These are phyloP conservation scores for Crossocerus cetratus DNA, from an alignment of 2,888 invertebrate genomes.

Conservation along the genomic window DNA sequence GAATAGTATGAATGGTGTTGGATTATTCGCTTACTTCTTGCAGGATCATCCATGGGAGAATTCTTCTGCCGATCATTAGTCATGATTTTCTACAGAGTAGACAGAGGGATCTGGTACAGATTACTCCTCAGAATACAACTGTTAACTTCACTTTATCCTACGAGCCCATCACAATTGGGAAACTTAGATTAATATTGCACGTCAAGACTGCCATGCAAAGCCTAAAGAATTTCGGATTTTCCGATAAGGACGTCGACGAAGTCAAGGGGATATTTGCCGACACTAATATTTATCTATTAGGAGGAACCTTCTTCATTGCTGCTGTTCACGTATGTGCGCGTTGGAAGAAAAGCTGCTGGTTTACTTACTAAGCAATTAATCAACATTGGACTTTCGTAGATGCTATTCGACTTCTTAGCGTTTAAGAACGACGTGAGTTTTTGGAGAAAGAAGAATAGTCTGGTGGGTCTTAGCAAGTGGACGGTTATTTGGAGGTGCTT, in stretches of 20 bases:
- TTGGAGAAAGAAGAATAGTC: conserved; percentile 91
- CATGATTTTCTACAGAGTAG: conserved; percentile 91
- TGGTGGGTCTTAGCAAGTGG: conserved; percentile 93
- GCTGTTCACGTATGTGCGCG: conserved; percentile 90
- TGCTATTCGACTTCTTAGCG: conserved; percentile 96
- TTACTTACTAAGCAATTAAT: neutral
- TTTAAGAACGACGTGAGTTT: conserved; percentile 98
- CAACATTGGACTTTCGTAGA: conserved; percentile 78
- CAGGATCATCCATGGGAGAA: conserved; percentile 66
- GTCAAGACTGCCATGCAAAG: conserved; percentile 86
- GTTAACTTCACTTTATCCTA: conserved; percentile 85
- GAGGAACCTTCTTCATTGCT: conserved; percentile 93
- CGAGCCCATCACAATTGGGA: conserved; percentile 88
- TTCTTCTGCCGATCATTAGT: conserved; percentile 90
- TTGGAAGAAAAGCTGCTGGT: neutral
- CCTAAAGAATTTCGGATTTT: conserved; percentile 88
- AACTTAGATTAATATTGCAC: conserved; percentile 86
- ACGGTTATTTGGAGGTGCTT: conserved; percentile 96
- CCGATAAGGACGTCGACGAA: conserved; percentile 96
- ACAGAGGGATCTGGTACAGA: conserved; percentile 84
- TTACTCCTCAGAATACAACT: conserved; percentile 80
- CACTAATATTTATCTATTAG: conserved; percentile 94
- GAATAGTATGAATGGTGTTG: neutral
- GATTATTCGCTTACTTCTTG: neutral
- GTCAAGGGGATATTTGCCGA: conserved; percentile 97